Percentiles rank a stretch among this genome's conserved stretches.
Evolutionary conservation across 2,797 vertebrate genomes (phyloP).

Genomic region (Lemur catta): DNA sequence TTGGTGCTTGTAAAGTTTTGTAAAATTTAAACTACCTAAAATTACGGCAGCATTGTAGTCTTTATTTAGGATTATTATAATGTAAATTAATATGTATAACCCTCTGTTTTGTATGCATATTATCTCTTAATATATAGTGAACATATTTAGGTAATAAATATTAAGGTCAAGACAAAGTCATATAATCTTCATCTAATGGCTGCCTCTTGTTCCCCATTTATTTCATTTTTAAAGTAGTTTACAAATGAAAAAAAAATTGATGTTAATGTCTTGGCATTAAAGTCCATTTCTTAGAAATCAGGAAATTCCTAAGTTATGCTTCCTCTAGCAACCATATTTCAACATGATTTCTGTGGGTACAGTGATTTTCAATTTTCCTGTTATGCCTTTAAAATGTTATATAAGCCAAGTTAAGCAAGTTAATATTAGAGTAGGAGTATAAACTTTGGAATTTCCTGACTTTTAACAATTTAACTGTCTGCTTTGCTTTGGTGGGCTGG

Average conservation of each 20-base stretch:
- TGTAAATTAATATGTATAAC: neutral
- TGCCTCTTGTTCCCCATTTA: neutral
- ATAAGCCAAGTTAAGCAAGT: neutral
- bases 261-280: neutral
- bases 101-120: neutral
- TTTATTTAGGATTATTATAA: neutral
- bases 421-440: neutral
- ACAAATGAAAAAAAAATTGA: constrained; percentile 17
- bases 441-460: constrained; percentile 26
- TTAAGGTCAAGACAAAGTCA: neutral
- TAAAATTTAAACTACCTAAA: constrained; percentile 17
- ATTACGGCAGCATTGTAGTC: neutral
- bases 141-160: neutral
- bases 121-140: constrained; percentile 26
- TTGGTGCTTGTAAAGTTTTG: neutral
- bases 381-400: neutral
- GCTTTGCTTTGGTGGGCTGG: neutral
- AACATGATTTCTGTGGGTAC: neutral
- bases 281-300: neutral
- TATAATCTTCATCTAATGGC: neutral
- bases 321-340: neutral
- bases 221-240: constrained; percentile 18
- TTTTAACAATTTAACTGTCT: constrained; percentile 1
- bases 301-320: constrained; percentile 26
- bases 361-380: neutral